Evolutionary conservation across 1,140 invertebrate genomes (phyloP).

Genomic region (Calephelis virginiensis): DNA sequence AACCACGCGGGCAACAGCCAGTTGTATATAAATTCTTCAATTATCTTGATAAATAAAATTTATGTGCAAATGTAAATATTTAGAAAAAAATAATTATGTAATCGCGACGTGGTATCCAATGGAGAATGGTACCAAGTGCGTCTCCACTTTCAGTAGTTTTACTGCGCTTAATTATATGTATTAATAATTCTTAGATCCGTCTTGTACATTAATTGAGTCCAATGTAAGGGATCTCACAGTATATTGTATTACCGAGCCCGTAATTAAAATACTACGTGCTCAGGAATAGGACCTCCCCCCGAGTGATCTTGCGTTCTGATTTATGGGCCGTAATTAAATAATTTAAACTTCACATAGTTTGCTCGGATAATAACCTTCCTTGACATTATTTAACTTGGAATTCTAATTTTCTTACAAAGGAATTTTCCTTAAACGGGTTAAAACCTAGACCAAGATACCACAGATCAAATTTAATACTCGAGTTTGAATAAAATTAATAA

Average conservation of each 20-base stretch:
- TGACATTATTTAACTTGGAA: background rate
- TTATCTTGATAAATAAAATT: no score
- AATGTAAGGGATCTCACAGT: background rate
- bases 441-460: no score
- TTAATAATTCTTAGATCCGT: background rate
- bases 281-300: background rate
- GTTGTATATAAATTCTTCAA: no score
- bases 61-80: no score
- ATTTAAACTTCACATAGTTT: conserved; percentile 3
- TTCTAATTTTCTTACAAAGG: background rate
- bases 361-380: background rate
- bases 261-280: conserved; percentile 18
- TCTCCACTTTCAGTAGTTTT: no score
- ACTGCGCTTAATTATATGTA: no score
- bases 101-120: no score
- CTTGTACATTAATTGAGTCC: background rate
- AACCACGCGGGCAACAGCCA: no score
- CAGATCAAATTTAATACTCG: no score
- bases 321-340: conserved; percentile 1
- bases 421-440: background rate
- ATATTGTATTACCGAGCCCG: conserved; percentile 16
- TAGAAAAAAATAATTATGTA: no score
- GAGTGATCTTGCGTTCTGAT: conserved; percentile 7
- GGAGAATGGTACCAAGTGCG: no score
- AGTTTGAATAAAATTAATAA: no score